These are phyloP conservation scores for Parasteatoda lunata DNA, from an alignment of 2,888 invertebrate genomes.

Conservation along the genomic window DNA sequence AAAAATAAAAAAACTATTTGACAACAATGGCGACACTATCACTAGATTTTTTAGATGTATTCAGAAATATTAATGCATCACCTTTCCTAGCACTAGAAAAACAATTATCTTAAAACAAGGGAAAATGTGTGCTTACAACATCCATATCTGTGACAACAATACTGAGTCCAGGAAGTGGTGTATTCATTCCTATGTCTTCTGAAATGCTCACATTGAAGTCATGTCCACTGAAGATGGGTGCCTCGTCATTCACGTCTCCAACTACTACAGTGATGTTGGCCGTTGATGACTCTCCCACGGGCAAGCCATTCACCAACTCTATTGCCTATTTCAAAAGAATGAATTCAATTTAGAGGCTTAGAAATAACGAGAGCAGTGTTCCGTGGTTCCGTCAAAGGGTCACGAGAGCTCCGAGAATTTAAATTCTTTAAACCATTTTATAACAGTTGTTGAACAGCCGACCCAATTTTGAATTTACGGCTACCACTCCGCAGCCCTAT, in stretches of 20 bases:
- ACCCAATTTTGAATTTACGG: no score
- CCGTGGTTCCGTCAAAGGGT: no score
- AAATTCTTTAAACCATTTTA: no score
- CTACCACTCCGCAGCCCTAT: no score
- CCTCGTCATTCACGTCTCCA: slow-evolving; percentile 91
- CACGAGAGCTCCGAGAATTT: no score
- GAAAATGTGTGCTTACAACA: slow-evolving; percentile 79
- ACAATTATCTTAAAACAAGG: no score
- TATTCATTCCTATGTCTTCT: slow-evolving; percentile 87
- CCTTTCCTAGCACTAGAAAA: slow-evolving; percentile 11
- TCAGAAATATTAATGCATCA: not conserved
- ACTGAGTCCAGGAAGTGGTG: slow-evolving; percentile 86
- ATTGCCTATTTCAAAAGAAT: slow-evolving; percentile 79
- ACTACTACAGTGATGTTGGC: slow-evolving; percentile 88
- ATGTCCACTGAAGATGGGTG: slow-evolving; percentile 86
- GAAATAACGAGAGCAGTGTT: no score
- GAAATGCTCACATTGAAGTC: slow-evolving; percentile 87
- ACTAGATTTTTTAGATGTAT: no score
- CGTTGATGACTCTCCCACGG: slow-evolving; percentile 81
- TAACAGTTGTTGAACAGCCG: no score
- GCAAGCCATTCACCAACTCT: slow-evolving; percentile 84
- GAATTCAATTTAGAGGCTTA: not conserved
- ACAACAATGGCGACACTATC: no score
- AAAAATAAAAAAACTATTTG: no score
- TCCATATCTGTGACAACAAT: slow-evolving; percentile 91